Conservation (phyloP, 2,797 vertebrate species). For the Craterocephalus amniculus region DNA sequence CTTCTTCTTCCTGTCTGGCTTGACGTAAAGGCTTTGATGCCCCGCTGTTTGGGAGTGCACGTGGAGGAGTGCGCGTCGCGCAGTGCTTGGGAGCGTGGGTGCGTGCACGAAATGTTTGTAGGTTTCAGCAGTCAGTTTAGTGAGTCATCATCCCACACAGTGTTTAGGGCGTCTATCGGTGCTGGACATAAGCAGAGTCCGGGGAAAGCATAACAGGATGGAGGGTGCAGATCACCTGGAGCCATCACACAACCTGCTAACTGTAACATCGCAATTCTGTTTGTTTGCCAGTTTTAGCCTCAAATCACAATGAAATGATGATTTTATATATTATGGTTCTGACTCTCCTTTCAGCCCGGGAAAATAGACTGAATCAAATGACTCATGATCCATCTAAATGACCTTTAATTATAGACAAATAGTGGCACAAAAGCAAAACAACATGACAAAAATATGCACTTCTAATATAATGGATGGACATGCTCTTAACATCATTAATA, state of each 20-base stretch:
- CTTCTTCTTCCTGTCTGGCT: slow-evolving; percentile 65
- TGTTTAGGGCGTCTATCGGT: slow-evolving; percentile 41
- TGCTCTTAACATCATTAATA: neutral
- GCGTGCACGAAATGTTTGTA: slow-evolving; percentile 67
- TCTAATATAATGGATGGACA: neutral
- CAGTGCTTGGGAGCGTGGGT: slow-evolving; percentile 60
- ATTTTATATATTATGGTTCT: neutral
- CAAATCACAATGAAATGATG: neutral
- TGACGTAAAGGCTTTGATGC: slow-evolving; percentile 64
- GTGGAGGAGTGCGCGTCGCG: slow-evolving; percentile 59
- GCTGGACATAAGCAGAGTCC: neutral
- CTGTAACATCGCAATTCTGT: neutral
- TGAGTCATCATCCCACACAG: slow-evolving; percentile 74
- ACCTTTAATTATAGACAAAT: neutral
- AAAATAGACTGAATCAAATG: neutral
- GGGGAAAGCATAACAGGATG: neutral
- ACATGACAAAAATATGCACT: neutral
- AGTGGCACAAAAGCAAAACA: neutral
- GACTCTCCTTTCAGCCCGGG: neutral
- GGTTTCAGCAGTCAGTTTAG: slow-evolving; percentile 51
- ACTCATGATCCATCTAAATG: neutral
- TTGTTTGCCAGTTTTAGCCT: neutral
- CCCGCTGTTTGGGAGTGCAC: slow-evolving; percentile 58
- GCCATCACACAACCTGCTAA: neutral
- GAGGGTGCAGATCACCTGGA: slow-evolving; percentile 15